Evolutionary conservation across 2,113 vertebrate species (phyloP), one percentile per base, ranked within the genome.

Genomic region (Caranx melampygus): DNA sequence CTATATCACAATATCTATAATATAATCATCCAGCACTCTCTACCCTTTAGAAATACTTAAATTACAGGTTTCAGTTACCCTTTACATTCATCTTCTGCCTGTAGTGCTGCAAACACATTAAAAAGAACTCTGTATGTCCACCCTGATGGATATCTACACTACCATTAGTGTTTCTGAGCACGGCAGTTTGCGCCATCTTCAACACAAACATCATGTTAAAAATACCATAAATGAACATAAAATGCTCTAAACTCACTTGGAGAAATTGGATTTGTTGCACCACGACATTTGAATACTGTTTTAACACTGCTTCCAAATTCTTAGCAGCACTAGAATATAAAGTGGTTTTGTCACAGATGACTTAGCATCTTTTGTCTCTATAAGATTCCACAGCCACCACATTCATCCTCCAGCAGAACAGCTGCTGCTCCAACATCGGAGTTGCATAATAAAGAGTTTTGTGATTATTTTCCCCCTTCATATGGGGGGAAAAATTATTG

Each of bases 251-350:
- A 49, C 47, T 47, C 4, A 1, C 45, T 47, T 47, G 14, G 4
- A 11, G n/a, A 57, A 45, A 58, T 33, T 54, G 78, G 13, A 45
- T 67, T 21, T 67, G 45, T 67, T 67, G 70, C 59, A n/a, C 37
- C 35, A 11, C 14, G 4, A 51, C 52, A 54, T 66, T 49, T 75
- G 1, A 59, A 51, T 5, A 51, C 15, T 20, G 49, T 51, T 51
- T 51, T 5, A 51, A 51, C 45, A 47, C 14, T 5, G 45, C 13
- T 47, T 47, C 13, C 15, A 15, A 45, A 18, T 49, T 18, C 5
- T 18, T 49, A 16, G 47, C 45, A 47, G 45, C 14, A 6, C 6
- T 20, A 51, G 16, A 52, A 21, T 7, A 52, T 52, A 10, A 52
- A 52, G 20, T 11, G 20, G 7, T 21, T 52, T 10, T n/a, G 51